Evolutionary conservation across 2,888 invertebrate species (phyloP).

Genomic region (Patella ulyssiponensis): DNA sequence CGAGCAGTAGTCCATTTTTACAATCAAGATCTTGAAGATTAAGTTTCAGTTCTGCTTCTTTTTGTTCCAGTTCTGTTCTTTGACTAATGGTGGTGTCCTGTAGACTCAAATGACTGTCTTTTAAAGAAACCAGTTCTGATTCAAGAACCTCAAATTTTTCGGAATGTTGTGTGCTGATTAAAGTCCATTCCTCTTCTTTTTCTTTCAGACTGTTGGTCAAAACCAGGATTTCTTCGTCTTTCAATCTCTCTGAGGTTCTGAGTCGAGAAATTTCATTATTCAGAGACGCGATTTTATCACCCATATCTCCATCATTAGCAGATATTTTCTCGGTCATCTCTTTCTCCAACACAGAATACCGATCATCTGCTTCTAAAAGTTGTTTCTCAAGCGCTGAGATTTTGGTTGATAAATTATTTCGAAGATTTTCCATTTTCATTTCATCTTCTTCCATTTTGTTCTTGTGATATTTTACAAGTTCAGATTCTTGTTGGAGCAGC

Average conservation of each 20-base stretch:
- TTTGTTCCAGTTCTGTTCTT: neutral
- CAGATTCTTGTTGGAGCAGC: conserved; percentile 24
- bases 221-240: conserved; percentile 24
- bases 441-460: conserved; percentile 24
- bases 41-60: neutral
- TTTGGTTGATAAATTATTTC: conserved; percentile 20
- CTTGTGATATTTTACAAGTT: conserved; percentile 26
- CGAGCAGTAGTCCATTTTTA: neutral
- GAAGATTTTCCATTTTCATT: conserved; percentile 9
- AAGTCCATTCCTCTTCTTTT: conserved; percentile 19
- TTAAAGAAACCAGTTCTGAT: conserved; percentile 24
- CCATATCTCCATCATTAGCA: conserved; percentile 22
- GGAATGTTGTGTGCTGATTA: conserved; percentile 9
- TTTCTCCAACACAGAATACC: conserved; percentile 17
- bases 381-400: conserved; percentile 23
- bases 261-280: conserved; percentile 19
- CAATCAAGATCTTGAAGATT: neutral
- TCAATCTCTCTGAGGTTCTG: conserved; percentile 21
- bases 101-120: conserved; percentile 11
- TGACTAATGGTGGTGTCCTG: conserved; percentile 14
- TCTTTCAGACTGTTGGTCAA: conserved; percentile 10
- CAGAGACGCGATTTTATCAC: conserved; percentile 23
- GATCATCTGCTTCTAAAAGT: conserved; percentile 23
- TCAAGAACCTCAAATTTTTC: conserved; percentile 22
- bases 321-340: conserved; percentile 25